Evolutionary conservation across 2,888 invertebrate species (phyloP).

Genomic region (Cloeon dipterum): DNA sequence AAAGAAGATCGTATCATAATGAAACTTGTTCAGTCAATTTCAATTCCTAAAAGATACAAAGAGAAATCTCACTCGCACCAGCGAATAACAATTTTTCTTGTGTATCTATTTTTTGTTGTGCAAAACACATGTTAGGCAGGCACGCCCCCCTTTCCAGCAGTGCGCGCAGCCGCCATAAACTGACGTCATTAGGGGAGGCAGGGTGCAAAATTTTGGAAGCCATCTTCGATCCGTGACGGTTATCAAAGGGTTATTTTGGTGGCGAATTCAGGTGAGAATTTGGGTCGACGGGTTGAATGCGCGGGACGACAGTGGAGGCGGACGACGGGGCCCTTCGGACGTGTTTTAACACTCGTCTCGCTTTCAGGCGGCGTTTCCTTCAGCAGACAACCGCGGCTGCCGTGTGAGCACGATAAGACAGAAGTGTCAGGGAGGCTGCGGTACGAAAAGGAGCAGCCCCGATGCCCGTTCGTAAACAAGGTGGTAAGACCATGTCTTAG

Average conservation of each 20-base stretch:
- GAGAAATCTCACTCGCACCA: no score
- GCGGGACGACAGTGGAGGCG: no score
- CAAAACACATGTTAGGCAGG: neutral
- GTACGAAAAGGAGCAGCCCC: no score
- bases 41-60: no score
- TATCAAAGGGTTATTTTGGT: neutral
- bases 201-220: slow-evolving; percentile 1
- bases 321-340: no score
- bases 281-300: no score
- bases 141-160: neutral
- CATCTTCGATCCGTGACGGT: slow-evolving; percentile 6
- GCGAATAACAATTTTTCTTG: neutral
- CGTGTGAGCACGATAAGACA: no score
- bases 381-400: no score
- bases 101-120: neutral
- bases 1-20: neutral
- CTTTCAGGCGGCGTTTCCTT: no score
- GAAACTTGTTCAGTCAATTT: no score
- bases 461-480: slow-evolving; percentile 58
- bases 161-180: slow-evolving; percentile 1
- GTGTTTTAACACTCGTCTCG: no score
- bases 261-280: neutral
- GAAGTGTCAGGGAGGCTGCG: no score
- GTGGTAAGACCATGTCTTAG: slow-evolving; percentile 30
- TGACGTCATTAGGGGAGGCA: neutral